These are phyloP conservation scores for Ceriagrion tenellum DNA, from an alignment of 2,888 invertebrate species.

Conservation along the genomic window DNA sequence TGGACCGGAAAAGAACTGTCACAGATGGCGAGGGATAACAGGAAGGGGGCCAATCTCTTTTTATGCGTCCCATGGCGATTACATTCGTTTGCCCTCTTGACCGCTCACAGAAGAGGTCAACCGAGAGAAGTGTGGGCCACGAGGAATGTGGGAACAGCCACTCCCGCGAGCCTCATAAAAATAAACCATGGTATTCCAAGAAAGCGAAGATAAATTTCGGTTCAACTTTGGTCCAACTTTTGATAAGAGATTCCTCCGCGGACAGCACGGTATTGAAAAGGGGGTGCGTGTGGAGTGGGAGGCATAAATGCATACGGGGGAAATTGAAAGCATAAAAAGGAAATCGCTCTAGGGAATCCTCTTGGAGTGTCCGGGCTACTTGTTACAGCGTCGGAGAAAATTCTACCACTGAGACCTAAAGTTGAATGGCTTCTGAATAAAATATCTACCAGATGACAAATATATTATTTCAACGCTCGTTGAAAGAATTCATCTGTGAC, in stretches of 20 bases:
- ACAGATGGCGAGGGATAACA: neutral
- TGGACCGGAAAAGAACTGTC: neutral
- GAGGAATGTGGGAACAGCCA: neutral
- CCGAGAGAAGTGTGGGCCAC: neutral
- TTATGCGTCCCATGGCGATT: neutral
- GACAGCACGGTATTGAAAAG: neutral
- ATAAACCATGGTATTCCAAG: neutral
- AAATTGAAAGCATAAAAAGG: constrained; percentile 3
- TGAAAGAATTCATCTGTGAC: too few species aligned
- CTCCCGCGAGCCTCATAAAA: neutral
- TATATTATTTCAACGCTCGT: neutral
- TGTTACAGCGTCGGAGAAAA: neutral
- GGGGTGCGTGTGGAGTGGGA: neutral
- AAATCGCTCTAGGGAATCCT: neutral
- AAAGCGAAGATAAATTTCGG: neutral
- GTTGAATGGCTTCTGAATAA: constrained; percentile 15
- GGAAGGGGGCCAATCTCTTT: neutral
- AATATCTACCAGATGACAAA: neutral
- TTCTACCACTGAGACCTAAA: neutral
- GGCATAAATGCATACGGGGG: neutral
- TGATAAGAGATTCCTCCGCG: neutral
- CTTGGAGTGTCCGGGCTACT: neutral
- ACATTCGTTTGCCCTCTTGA: neutral
- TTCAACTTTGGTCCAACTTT: neutral
- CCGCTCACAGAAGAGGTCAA: neutral